Percentiles rank a stretch among this genome's conserved stretches.
phyloP scores from a whole-genome alignment of 2,113 vertebrate genomes.

The Scomber japonicus region DNA sequence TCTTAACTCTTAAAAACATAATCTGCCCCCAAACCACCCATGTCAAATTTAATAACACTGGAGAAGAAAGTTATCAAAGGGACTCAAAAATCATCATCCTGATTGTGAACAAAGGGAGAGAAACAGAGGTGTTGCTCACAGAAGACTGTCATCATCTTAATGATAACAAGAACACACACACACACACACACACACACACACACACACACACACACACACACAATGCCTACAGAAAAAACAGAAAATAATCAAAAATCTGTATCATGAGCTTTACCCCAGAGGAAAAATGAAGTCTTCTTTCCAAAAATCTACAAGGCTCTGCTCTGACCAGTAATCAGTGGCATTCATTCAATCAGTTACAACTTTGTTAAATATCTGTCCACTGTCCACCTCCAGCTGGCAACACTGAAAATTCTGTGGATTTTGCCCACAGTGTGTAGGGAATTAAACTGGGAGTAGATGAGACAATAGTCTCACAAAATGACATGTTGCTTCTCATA shows the following conservation, averaged over 20 bases:
- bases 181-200: no score
- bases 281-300: neutral
- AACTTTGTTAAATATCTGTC: neutral
- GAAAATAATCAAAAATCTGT: neutral
- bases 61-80: neutral
- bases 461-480: neutral
- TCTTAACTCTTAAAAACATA: neutral
- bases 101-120: neutral
- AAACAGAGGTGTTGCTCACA: neutral
- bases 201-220: no score
- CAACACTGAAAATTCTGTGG: neutral
- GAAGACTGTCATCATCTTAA: neutral
- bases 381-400: neutral
- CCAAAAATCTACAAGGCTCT: neutral
- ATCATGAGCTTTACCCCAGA: neutral
- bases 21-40: neutral
- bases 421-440: neutral
- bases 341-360: neutral
- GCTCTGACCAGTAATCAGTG: neutral
- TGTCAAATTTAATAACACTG: neutral
- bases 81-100: neutral
- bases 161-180: no score
- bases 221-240: neutral
- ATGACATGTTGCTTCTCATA: neutral
- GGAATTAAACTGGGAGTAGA: constrained; percentile 7